Percentiles rank a stretch among this genome's conserved stretches.
Evolutionary conservation across 2,888 invertebrate species (phyloP).

Genomic region (Protonemura montana): DNA sequence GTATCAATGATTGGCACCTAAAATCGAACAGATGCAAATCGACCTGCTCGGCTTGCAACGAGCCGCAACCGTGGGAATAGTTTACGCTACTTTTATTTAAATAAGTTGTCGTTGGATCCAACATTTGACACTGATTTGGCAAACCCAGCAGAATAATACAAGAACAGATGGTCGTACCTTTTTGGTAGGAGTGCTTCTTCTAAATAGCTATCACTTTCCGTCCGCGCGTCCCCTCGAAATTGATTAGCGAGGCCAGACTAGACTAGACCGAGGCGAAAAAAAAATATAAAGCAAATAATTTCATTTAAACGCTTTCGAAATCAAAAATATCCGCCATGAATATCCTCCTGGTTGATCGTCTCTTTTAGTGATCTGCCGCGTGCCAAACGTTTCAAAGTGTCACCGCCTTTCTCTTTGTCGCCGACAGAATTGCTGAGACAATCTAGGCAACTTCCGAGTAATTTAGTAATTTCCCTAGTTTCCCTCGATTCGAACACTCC

Average conservation of each 20-base stretch:
- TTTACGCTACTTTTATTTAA: not conserved
- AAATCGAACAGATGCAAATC: not conserved
- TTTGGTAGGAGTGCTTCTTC: not conserved
- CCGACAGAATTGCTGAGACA: not conserved
- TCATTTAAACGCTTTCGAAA: not conserved
- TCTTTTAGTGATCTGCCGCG: too few relatives aligned
- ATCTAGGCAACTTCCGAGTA: too few relatives aligned
- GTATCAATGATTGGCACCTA: not conserved
- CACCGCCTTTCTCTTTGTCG: not conserved
- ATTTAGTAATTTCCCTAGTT: too few relatives aligned
- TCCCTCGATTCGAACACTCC: too few relatives aligned
- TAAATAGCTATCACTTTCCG: not conserved
- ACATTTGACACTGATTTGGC: not conserved
- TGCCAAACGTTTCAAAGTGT: too few relatives aligned
- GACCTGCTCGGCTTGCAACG: not conserved
- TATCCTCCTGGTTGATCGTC: too few relatives aligned
- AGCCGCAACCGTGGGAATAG: not conserved
- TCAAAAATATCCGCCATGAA: not conserved
- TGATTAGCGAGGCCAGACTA: not conserved
- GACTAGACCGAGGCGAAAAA: not conserved
- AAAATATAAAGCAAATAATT: not conserved
- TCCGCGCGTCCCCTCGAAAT: not conserved
- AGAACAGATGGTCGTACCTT: not conserved
- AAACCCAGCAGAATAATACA: not conserved
- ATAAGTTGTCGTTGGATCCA: not conserved